Evolutionary conservation across 1,140 invertebrate genomes (phyloP).

Genomic region (Lethocerus indicus): DNA sequence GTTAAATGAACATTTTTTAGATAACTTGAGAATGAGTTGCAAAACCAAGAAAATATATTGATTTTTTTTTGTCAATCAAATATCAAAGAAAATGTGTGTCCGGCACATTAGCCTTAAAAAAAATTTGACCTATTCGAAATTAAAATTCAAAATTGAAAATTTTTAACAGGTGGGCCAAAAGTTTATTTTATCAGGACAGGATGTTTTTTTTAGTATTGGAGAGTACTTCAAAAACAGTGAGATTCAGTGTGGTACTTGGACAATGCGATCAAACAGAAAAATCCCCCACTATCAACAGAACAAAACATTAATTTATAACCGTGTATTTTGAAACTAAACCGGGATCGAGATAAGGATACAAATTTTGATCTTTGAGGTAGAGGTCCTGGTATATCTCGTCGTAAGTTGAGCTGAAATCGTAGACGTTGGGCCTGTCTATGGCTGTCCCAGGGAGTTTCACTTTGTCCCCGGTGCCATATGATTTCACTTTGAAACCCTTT

Average conservation of each 20-base stretch:
- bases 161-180: too few relatives aligned
- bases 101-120: too few relatives aligned
- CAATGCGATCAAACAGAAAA: not conserved
- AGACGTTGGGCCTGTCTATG: constrained; percentile 91
- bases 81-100: too few relatives aligned
- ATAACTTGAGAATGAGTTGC: too few relatives aligned
- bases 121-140: too few relatives aligned
- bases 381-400: constrained; percentile 97
- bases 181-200: too few relatives aligned
- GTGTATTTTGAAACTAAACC: constrained; percentile 15
- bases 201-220: too few relatives aligned
- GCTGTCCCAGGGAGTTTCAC: constrained; percentile 93
- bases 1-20: too few relatives aligned
- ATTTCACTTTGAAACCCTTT: constrained; percentile 91
- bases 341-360: constrained; percentile 58
- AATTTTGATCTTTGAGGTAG: constrained; percentile 66
- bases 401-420: constrained; percentile 93
- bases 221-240: too few relatives aligned
- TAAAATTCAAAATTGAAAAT: too few relatives aligned
- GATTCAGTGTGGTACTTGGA: not conserved
- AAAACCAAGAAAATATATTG: too few relatives aligned
- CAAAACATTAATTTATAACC: not conserved
- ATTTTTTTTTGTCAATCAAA: too few relatives aligned
- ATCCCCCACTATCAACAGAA: not conserved
- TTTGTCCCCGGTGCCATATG: constrained; percentile 94